These are phyloP conservation scores for Brachionus rotundiformis DNA, from an alignment of 1,140 invertebrate genomes.

Conservation along the genomic window DNA sequence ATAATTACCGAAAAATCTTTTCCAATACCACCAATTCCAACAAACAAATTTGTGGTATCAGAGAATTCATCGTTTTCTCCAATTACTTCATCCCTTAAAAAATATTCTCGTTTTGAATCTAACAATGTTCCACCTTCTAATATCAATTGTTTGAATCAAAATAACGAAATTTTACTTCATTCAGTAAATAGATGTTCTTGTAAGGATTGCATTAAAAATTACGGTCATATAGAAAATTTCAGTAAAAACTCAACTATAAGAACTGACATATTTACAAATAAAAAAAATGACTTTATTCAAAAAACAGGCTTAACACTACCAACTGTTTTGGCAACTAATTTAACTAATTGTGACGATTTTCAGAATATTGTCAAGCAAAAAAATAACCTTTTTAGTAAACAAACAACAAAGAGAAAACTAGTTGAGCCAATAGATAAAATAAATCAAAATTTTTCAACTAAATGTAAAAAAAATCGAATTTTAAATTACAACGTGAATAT, in stretches of 20 bases:
- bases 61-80: conserved; percentile 38
- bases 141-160: too few species aligned
- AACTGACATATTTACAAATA: not conserved
- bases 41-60: not conserved
- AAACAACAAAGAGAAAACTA: not conserved
- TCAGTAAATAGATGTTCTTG: not conserved
- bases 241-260: not conserved
- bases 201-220: not conserved
- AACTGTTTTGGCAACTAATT: not conserved
- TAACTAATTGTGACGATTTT: not conserved
- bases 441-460: not conserved
- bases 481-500: not conserved
- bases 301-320: not conserved
- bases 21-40: not conserved
- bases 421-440: not conserved
- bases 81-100: not conserved
- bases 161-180: too few species aligned
- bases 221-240: not conserved
- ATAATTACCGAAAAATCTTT: not conserved
- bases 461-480: conserved; percentile 19
- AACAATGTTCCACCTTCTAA: not conserved
- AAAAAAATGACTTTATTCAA: not conserved
- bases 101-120: not conserved
- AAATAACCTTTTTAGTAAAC: not conserved
- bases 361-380: conserved; percentile 15